These are phyloP conservation scores for Chroicocephalus ridibundus DNA, from an alignment of 2,113 vertebrate species.

Conservation along the genomic window DNA sequence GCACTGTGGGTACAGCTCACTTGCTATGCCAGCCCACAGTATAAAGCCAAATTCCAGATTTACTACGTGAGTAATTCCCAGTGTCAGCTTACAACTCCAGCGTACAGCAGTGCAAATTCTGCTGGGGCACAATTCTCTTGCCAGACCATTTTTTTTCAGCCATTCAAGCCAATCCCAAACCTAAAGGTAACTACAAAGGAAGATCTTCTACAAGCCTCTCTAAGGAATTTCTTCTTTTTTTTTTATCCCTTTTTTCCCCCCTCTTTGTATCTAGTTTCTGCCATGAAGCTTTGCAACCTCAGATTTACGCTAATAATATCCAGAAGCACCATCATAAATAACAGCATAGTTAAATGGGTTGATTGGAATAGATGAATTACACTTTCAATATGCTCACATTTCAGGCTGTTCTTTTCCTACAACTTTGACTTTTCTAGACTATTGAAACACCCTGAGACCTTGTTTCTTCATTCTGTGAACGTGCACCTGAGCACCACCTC, in stretches of 20 bases:
- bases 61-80: not conserved
- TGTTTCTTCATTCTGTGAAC: not conserved
- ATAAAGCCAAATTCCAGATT: not conserved
- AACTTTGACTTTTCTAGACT: not conserved
- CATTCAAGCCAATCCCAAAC: not conserved
- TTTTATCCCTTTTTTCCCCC: fast-evolving
- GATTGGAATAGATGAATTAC: not conserved
- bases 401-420: not conserved
- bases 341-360: not conserved
- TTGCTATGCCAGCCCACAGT: not conserved
- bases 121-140: not conserved
- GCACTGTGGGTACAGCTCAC: not conserved
- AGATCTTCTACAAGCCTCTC: not conserved
- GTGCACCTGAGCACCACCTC: not conserved
- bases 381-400: not conserved
- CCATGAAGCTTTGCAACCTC: not conserved
- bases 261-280: not conserved
- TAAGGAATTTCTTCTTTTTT: not conserved
- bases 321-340: not conserved
- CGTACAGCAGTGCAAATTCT: not conserved
- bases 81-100: not conserved
- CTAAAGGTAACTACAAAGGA: not conserved
- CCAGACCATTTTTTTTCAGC: not conserved
- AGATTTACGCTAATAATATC: not conserved
- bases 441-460: not conserved